These are phyloP conservation scores for Solenopsis fugax DNA, from an alignment of 1,140 invertebrate genomes.

Conservation along the genomic window DNA sequence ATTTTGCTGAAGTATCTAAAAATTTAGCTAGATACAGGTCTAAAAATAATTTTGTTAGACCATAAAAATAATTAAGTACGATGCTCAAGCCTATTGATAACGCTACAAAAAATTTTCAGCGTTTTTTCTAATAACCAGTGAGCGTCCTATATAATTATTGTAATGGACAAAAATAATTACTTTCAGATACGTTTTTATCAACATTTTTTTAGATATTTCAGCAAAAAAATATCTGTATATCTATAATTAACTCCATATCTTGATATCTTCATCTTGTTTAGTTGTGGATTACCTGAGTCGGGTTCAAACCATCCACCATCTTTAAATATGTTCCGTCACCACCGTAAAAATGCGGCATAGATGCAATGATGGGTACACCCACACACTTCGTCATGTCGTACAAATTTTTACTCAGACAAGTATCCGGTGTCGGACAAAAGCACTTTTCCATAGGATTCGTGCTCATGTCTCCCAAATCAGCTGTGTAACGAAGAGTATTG, in stretches of 20 bases:
- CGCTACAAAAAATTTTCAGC: too few species aligned
- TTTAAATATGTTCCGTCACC: slow-evolving; percentile 90
- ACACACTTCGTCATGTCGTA: slow-evolving; percentile 90
- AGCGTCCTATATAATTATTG: too few species aligned
- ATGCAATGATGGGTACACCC: slow-evolving; percentile 90
- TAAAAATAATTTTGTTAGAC: too few species aligned
- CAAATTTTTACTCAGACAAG: slow-evolving; percentile 90
- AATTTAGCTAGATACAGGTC: too few species aligned
- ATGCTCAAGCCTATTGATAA: too few species aligned
- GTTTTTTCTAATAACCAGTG: too few species aligned
- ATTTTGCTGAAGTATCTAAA: too few species aligned
- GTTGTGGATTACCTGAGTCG: slow-evolving; percentile 86
- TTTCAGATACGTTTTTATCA: too few species aligned
- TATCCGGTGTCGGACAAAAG: slow-evolving; percentile 90
- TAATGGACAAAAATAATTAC: too few species aligned
- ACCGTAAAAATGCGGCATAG: slow-evolving; percentile 94
- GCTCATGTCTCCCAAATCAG: slow-evolving; percentile 90
- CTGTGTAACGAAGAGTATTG: slow-evolving; percentile 89
- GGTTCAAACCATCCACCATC: slow-evolving; percentile 91
- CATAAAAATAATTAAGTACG: too few species aligned
- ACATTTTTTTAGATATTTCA: too few species aligned
- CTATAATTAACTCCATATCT: not conserved
- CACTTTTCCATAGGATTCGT: slow-evolving; percentile 90
- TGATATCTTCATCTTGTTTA: not conserved
- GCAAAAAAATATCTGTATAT: too few species aligned